These are phyloP conservation scores for Planococcus citri DNA, from an alignment of 1,140 invertebrate genomes.

Conservation along the genomic window DNA sequence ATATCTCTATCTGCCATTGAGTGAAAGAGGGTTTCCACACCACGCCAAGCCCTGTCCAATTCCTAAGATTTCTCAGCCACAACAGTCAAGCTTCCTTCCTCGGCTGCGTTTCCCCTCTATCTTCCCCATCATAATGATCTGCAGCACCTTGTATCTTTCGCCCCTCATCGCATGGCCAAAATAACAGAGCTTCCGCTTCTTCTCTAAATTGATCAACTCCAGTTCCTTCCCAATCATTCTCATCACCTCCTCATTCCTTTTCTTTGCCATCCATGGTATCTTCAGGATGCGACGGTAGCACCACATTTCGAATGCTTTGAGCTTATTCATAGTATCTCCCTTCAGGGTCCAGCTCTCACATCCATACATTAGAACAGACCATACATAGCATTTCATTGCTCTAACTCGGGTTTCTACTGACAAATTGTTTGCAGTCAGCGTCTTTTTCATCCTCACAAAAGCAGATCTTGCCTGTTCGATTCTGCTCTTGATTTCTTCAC, in stretches of 20 bases:
- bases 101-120: no score
- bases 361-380: conserved; percentile 22
- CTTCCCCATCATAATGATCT: no score
- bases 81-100: no score
- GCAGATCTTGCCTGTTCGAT: conserved; percentile 23
- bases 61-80: no score
- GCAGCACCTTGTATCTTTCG: no score
- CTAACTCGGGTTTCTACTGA: conserved; percentile 18
- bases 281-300: not conserved
- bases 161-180: no score
- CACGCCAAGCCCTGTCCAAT: no score
- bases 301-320: conserved; percentile 22
- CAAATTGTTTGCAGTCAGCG: conserved; percentile 14
- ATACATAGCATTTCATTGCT: conserved; percentile 21
- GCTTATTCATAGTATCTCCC: not conserved
- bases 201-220: no score
- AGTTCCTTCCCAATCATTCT: not conserved
- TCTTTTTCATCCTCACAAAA: conserved; percentile 21
- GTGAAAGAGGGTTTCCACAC: no score
- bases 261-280: conserved; percentile 7
- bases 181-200: no score
- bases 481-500: conserved; percentile 19
- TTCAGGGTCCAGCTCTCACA: conserved; percentile 23
- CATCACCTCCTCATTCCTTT: not conserved
- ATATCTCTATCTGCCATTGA: no score